These are phyloP conservation scores for Eristalis arbustorum DNA, from an alignment of 2,888 invertebrate species.

Conservation along the genomic window DNA sequence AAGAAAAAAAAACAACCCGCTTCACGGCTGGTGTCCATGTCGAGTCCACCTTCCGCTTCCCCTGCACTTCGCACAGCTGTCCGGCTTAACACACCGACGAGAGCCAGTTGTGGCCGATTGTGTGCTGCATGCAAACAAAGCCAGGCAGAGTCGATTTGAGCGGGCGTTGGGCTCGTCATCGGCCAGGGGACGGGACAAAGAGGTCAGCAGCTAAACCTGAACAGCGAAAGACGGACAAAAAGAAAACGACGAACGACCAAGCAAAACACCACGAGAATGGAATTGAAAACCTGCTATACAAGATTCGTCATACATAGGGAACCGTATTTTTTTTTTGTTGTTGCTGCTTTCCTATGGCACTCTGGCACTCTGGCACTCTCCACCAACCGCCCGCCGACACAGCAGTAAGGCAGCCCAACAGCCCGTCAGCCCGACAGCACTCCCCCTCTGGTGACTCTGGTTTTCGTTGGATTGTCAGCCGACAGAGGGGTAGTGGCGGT, in stretches of 20 bases:
- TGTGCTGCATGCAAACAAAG: conserved; percentile 23
- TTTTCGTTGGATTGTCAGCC: not conserved
- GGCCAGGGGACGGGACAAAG: conserved; percentile 36
- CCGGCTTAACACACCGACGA: not conserved
- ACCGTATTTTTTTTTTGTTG: not conserved
- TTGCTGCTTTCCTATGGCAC: conserved; percentile 19
- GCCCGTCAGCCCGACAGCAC: not conserved
- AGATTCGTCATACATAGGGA: conserved; percentile 39
- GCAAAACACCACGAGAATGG: conserved; percentile 24
- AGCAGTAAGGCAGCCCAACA: not conserved
- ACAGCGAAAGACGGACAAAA: conserved; percentile 29
- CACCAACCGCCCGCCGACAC: not conserved
- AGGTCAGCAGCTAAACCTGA: conserved; percentile 61
- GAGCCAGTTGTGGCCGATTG: not conserved
- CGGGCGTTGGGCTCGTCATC: conserved; percentile 10
- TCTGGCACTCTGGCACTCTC: not conserved
- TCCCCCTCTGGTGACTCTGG: not conserved
- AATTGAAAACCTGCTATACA: conserved; percentile 42
- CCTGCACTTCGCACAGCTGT: not conserved
- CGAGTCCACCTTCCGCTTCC: not conserved
- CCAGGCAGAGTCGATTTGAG: conserved; percentile 1
- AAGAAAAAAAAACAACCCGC: not conserved
- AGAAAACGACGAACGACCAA: not conserved
- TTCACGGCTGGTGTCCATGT: conserved; percentile 1
- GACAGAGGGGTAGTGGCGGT: not conserved